phyloP scores from a whole-genome alignment of 2,113 vertebrate genomes.

The Chionis minor region DNA sequence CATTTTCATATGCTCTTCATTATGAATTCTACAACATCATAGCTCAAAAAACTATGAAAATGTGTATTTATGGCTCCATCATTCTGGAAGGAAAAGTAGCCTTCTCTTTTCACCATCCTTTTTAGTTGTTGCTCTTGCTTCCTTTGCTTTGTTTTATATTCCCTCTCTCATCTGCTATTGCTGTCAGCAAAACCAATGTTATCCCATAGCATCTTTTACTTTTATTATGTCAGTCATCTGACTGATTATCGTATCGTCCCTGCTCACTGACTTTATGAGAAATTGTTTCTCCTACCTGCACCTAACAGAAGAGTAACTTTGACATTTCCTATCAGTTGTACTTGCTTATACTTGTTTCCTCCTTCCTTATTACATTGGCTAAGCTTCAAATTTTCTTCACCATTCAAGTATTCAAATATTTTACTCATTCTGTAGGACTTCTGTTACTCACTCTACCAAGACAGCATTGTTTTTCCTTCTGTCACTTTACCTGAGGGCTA shows the following conservation, averaged over 20 bases:
- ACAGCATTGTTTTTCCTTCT: background rate
- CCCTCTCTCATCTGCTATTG: background rate
- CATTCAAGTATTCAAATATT: background rate
- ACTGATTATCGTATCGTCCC: background rate
- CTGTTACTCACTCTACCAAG: background rate
- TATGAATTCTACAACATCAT: background rate
- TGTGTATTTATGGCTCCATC: rapidly evolving
- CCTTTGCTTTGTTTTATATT: background rate
- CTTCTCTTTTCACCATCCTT: background rate
- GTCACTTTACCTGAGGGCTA: background rate
- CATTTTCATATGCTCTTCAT: background rate
- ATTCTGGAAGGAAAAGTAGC: background rate
- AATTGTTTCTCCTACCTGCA: background rate
- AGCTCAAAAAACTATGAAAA: background rate
- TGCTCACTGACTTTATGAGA: background rate
- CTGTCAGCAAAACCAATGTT: background rate
- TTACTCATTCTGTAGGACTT: background rate
- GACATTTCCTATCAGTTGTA: background rate
- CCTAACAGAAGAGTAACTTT: background rate
- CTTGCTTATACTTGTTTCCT: background rate
- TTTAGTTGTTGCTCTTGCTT: background rate
- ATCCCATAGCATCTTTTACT: background rate
- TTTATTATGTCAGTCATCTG: background rate
- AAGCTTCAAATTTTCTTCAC: background rate
- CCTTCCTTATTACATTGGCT: background rate